phyloP scores from a whole-genome alignment of 2,888 invertebrate genomes.

The Smittia sp. region DNA sequence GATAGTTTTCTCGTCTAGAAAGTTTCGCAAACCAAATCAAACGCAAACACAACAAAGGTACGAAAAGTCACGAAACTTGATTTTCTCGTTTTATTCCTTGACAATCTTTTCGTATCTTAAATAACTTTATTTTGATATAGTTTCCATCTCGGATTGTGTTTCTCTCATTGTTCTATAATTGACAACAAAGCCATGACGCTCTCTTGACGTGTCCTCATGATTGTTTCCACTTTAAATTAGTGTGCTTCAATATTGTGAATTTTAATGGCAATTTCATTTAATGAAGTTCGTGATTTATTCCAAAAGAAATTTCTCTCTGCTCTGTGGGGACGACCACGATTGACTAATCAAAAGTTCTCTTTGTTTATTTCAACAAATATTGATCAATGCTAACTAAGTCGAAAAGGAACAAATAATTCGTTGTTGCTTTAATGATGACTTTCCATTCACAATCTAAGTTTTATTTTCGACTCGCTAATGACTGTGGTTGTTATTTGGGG shows the following conservation, averaged over 20 bases:
- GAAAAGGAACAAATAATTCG: neutral
- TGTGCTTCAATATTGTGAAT: neutral
- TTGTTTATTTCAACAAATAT: no score
- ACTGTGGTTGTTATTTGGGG: neutral
- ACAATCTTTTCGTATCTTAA: neutral
- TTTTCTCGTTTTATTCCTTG: slow-evolving; percentile 4
- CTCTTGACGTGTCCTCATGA: neutral
- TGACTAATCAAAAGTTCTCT: no score
- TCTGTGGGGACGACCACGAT: no score
- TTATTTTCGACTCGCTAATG: neutral
- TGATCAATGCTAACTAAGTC: neutral
- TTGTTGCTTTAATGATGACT: neutral
- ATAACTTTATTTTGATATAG: slow-evolving; percentile 1
- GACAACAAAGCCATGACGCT: neutral
- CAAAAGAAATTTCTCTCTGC: no score
- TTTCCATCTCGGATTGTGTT: neutral
- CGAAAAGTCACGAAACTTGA: neutral
- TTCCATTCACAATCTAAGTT: neutral
- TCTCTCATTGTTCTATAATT: neutral
- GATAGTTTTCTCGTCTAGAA: no score
- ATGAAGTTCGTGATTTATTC: no score
- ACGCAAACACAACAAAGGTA: neutral
- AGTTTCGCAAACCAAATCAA: neutral
- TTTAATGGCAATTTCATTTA: neutral
- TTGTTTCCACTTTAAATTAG: neutral